Percentiles rank a stretch among this genome's conserved stretches.
These are phyloP conservation scores for Tupiocoris notatus DNA, from an alignment of 2,888 invertebrate species.

Conservation along the genomic window DNA sequence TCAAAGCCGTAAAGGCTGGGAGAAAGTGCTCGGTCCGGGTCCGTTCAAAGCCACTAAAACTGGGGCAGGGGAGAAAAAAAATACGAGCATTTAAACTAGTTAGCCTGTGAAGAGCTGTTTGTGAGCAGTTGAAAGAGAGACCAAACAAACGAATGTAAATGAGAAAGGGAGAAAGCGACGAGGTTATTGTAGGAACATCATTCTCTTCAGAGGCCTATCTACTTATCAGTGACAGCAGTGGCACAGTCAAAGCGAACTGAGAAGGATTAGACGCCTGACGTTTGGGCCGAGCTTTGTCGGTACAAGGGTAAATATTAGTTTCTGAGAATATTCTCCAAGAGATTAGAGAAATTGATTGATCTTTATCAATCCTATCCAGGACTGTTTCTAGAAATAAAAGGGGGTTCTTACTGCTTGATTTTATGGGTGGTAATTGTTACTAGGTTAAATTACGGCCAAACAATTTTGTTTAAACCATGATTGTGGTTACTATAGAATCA, in stretches of 20 bases:
- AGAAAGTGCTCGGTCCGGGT: not conserved
- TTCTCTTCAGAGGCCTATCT: not conserved
- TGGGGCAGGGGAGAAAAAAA: constrained; percentile 6
- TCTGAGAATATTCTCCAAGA: too few species aligned
- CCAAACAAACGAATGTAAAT: constrained; percentile 24
- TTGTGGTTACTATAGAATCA: too few species aligned
- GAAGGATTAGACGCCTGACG: too few species aligned
- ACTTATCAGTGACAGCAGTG: not conserved
- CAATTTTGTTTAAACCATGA: too few species aligned
- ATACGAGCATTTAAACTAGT: constrained; percentile 14
- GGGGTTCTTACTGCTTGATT: too few species aligned
- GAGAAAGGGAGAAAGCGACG: constrained; percentile 13
- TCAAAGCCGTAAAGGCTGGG: not conserved
- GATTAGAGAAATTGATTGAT: too few species aligned
- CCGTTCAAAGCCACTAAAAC: not conserved
- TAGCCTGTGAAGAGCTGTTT: not conserved
- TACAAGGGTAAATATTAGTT: too few species aligned
- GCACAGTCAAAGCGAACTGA: not conserved
- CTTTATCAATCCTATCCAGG: too few species aligned
- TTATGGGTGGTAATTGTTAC: too few species aligned
- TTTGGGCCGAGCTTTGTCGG: too few species aligned
- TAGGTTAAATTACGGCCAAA: too few species aligned
- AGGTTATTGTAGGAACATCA: constrained; percentile 8
- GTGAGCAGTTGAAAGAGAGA: constrained; percentile 4
- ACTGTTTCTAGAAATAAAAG: too few species aligned